phyloP scores from a whole-genome alignment of 2,888 invertebrate genomes.

The Pharmacophagus antenor region DNA sequence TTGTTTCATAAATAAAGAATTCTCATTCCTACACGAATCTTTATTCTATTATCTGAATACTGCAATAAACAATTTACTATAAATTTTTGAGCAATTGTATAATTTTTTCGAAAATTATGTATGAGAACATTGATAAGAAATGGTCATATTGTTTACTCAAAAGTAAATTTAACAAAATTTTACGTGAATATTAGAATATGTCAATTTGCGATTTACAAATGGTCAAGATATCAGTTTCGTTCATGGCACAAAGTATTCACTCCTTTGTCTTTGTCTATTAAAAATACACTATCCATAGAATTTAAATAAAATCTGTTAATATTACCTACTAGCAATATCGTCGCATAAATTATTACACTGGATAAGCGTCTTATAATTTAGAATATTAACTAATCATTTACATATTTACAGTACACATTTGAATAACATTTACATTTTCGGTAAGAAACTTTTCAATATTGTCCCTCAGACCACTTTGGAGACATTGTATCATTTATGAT shows the following conservation, averaged over 20 bases:
- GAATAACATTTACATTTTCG: constrained; percentile 31
- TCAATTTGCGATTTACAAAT: constrained; percentile 29
- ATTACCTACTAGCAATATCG: constrained; percentile 32
- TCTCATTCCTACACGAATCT: too few species aligned
- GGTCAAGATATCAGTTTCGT: constrained; percentile 32
- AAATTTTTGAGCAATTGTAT: constrained; percentile 10
- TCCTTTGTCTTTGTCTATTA: constrained; percentile 54
- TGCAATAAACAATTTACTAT: not conserved
- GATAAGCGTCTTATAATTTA: constrained; percentile 47
- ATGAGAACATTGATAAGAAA: not conserved
- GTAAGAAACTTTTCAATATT: not conserved
- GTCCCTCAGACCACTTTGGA: constrained; percentile 1
- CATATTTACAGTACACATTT: constrained; percentile 64
- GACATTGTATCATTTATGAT: constrained; percentile 5
- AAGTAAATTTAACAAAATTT: not conserved
- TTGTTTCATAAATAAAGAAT: too few species aligned
- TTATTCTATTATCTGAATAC: too few species aligned
- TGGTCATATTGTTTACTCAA: not conserved
- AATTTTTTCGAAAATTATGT: not conserved
- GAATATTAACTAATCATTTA: constrained; percentile 47
- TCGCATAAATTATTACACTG: constrained; percentile 69
- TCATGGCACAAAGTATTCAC: constrained; percentile 75
- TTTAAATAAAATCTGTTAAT: constrained; percentile 15
- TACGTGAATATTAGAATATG: constrained; percentile 2
- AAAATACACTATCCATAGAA: constrained; percentile 19